Conservation (phyloP, 2,888 invertebrate species). For the Cepaea hortensis region DNA sequence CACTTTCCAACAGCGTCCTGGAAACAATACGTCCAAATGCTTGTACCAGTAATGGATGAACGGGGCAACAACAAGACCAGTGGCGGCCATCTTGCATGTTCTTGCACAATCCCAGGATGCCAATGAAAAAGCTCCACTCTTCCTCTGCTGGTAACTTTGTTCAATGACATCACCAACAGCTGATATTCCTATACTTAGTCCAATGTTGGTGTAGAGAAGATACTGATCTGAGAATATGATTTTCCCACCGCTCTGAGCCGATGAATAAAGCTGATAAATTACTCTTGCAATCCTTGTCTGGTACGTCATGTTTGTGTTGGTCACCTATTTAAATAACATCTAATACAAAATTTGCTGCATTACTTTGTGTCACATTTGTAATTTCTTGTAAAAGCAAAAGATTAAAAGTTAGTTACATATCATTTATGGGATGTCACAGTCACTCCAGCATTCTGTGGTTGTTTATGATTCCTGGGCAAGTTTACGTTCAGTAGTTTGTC, state of each 20-base stretch:
- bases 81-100: slow-evolving; percentile 86
- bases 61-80: slow-evolving; percentile 86
- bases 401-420: neutral
- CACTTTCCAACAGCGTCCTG: slow-evolving; percentile 81
- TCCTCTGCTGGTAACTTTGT: slow-evolving; percentile 83
- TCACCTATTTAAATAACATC: neutral
- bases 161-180: slow-evolving; percentile 87
- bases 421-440: too few relatives aligned
- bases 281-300: neutral
- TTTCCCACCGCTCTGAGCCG: slow-evolving; percentile 23
- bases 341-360: neutral
- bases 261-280: neutral
- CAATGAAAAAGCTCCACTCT: slow-evolving; percentile 55
- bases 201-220: slow-evolving; percentile 83
- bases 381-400: neutral
- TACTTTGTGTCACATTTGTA: neutral
- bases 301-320: neutral
- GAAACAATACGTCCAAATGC: slow-evolving; percentile 84
- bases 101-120: slow-evolving; percentile 77
- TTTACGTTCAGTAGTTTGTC: too few relatives aligned
- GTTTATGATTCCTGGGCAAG: too few relatives aligned
- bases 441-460: too few relatives aligned
- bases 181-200: slow-evolving; percentile 86
- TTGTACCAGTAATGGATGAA: slow-evolving; percentile 92
- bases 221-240: slow-evolving; percentile 59